Base-by-base conservation (phyloP, 2,797 vertebrate species). In the Cirrhinus molitorella region DNA sequence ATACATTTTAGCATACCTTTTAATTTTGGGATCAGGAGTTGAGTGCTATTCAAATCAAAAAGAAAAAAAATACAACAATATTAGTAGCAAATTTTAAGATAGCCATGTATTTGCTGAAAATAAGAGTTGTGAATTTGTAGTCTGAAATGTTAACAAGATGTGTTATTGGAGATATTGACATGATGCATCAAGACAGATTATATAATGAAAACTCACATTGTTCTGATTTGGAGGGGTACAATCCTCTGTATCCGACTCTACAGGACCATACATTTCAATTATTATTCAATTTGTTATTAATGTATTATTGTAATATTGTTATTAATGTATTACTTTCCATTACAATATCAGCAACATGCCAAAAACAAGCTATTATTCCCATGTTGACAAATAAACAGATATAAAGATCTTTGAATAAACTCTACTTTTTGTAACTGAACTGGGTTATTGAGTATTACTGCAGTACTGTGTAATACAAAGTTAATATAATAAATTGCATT, bases 191-290 rank as follows among this genome's bases (percentile, higher is more conserved):
- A 51, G 1, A 21, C 28, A 19, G 17, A 55, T 40, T 25, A 17
- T 70, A 28, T 40, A 3, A 79, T 19, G 55, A 28, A 19, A 28
- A 88, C 89, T 59, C 40, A 94, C 93, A 6, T 70, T n/a, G 0
- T 71, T 4, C 28, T 85, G 3, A n/a, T 6, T 1, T 51, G 79
- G 82, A 31, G 72, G 21, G 14, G 0, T 34, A 82, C 14, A 83
- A 14, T 92, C 91, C 5, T 92, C 92, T 10, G 79, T 3, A 72
- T 93, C 93, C 0, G 66, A 85, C n/a, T 93, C 92, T 21, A 93
- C 2, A 1, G 90, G 93, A 3, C 79, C 88, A 4, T 66, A 86
- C 40, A 66, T 43, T 9, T 45, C 49, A 28, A 10, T n/a, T n/a
- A n/a, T n/a, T n/a, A n/a, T n/a, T n/a, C n/a, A n/a, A n/a, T n/a